A percentile compares a stretch with the other conserved stretches of the same genome.
Conservation (phyloP, 2,113 vertebrate species). For the Ahaetulla prasina region DNA sequence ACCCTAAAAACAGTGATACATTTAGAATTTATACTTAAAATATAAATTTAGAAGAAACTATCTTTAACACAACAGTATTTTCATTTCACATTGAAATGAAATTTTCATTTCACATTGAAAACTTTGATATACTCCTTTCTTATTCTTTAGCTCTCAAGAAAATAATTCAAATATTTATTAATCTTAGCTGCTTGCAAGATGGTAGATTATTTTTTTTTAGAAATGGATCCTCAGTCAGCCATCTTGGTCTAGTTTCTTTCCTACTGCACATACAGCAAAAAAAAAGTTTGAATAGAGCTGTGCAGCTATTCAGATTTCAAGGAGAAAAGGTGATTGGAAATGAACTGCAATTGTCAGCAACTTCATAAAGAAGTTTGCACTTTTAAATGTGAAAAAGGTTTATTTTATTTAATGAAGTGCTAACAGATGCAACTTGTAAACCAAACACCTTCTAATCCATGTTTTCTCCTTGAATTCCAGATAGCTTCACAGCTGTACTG, state of each 20-base stretch:
- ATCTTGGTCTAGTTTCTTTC: background rate
- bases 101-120: no score
- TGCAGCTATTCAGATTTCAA: background rate
- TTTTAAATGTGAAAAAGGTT: background rate
- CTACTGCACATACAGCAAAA: background rate
- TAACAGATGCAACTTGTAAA: background rate
- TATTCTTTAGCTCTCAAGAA: background rate
- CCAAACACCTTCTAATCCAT: background rate
- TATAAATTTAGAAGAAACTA: background rate
- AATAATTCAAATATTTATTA: background rate
- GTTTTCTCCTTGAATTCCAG: background rate
- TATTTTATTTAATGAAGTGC: background rate
- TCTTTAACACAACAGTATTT: background rate
- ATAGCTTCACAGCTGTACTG: background rate
- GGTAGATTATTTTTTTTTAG: background rate
- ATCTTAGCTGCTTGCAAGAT: background rate
- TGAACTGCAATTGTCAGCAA: background rate
- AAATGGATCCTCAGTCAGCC: background rate
- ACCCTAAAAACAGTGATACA: constrained; percentile 53
- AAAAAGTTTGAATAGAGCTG: background rate
- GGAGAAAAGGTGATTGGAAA: background rate
- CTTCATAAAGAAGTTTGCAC: background rate
- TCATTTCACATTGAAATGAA: no score
- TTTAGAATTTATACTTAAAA: background rate
- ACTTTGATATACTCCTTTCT: background rate